Percentiles rank a stretch among this genome's conserved stretches.
phyloP scores from a whole-genome alignment of 2,888 invertebrate species.

The Campoletis raptor region DNA sequence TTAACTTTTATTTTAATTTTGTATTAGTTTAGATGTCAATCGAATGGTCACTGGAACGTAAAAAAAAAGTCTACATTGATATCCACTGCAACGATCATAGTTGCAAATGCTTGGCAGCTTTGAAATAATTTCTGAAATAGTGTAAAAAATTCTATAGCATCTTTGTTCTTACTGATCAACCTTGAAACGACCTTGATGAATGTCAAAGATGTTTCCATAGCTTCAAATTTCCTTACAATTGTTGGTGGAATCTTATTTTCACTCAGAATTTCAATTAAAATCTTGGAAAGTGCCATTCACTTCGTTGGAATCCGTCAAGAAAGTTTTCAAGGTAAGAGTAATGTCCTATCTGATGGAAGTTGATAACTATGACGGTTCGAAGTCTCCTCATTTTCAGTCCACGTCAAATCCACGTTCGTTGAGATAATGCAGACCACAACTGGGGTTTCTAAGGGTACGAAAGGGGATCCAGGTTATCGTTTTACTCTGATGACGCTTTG shows the following conservation, averaged over 20 bases:
- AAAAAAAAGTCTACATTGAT: background rate
- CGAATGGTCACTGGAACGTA: background rate
- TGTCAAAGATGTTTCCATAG: background rate
- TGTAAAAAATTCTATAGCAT: background rate
- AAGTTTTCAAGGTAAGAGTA: background rate
- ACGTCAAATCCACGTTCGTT: background rate
- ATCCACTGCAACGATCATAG: background rate
- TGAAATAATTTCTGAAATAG: background rate
- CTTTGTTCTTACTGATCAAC: background rate
- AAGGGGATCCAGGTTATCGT: constrained; percentile 7
- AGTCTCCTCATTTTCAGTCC: background rate
- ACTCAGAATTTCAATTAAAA: background rate
- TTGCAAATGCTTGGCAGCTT: too few species aligned
- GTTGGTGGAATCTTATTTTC: background rate
- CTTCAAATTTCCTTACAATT: background rate
- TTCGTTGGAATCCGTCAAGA: background rate
- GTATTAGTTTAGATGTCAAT: background rate
- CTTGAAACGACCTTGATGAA: background rate
- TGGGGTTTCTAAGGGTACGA: background rate
- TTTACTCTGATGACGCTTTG: background rate
- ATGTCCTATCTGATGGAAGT: background rate
- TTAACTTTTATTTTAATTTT: background rate
- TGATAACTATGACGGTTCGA: background rate
- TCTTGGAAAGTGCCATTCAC: background rate
- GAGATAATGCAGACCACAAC: background rate